A percentile compares a stretch with the other conserved stretches of the same genome.
Evolutionary conservation across 2,888 invertebrate species (phyloP).

Genomic region (Cataglyphis rosenhaueri): DNA sequence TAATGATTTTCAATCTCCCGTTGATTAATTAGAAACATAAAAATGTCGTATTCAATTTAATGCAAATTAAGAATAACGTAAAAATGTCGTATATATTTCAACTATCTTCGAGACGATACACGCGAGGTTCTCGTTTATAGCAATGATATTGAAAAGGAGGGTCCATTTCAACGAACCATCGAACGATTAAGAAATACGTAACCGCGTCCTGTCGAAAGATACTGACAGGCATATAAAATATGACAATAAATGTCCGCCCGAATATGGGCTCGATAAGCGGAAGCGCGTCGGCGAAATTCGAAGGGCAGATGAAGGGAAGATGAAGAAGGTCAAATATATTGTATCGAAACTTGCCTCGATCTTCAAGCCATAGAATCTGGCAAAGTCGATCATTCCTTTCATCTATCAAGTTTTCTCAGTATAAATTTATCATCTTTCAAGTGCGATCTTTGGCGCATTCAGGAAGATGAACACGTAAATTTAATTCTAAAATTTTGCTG

Average conservation of each 20-base stretch:
- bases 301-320: conserved; percentile 30
- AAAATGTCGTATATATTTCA: neutral
- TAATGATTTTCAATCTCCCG: conserved; percentile 15
- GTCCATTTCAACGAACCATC: conserved; percentile 20
- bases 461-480: neutral
- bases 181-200: conserved; percentile 28
- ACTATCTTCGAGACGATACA: neutral
- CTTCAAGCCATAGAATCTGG: neutral
- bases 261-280: conserved; percentile 40
- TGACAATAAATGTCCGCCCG: conserved; percentile 38
- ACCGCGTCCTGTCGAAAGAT: conserved; percentile 28
- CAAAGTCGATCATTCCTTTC: conserved; percentile 22
- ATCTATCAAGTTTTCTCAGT: conserved; percentile 5
- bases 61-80: conserved; percentile 29
- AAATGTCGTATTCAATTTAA: conserved; percentile 14
- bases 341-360: neutral
- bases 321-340: conserved; percentile 26
- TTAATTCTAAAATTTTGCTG: conserved; percentile 8
- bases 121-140: conserved; percentile 40
- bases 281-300: conserved; percentile 21
- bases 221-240: conserved; percentile 50
- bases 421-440: neutral
- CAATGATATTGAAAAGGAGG: conserved; percentile 29
- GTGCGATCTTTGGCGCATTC: neutral
- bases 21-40: conserved; percentile 31